Base-by-base conservation (phyloP, 1,140 invertebrate genomes). In the Mercenaria mercenaria region DNA sequence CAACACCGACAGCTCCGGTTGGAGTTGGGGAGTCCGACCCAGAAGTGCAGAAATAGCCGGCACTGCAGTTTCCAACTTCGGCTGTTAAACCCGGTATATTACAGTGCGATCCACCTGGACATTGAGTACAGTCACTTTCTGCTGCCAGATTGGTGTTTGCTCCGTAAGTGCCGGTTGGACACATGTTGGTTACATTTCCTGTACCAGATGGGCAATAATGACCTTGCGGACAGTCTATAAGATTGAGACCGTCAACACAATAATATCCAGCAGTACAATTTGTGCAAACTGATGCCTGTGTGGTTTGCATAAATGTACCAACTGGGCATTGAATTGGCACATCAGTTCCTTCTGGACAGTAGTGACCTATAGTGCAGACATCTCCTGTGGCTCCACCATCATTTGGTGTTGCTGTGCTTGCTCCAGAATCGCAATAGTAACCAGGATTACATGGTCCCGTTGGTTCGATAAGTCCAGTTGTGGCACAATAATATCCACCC, bases 201-300 rank as follows among this genome's bases (percentile, higher is more conserved):
- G 95, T 95, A 13, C 94, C 93, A 52, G 92, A 91, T 39, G 94
- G 95, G 81, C 95, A 95, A 81, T 94, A 95, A 87, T 93, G 93
- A 13, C 94, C 95, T 29, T 91, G 90, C 39, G 93, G 94, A 79
- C 95, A 95, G 37, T 89, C 87, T 56, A 92, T 93, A 8, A 94
- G 94, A 23, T 92, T 93, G 10, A 93, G 64, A 10, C 93, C 94
- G 20, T 93, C 92, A 2, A 92, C 90, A 91, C 94, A 95, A 84
- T 94, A 95, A 86, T 94, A 90, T 29, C 92, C 94, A 20, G 94
- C 74, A 20, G 94, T 94, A 82, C 95, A 95, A 64, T 94, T 92
- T 89, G 80, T 92, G 72, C 95, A 95, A 74, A 64, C 90, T n/a
- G 91, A 92, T n/a, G 95, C 94, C 52, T 91, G 91, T 20, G 93